Conservation (phyloP, 2,113 vertebrate species). For the Henicopernis longicauda region DNA sequence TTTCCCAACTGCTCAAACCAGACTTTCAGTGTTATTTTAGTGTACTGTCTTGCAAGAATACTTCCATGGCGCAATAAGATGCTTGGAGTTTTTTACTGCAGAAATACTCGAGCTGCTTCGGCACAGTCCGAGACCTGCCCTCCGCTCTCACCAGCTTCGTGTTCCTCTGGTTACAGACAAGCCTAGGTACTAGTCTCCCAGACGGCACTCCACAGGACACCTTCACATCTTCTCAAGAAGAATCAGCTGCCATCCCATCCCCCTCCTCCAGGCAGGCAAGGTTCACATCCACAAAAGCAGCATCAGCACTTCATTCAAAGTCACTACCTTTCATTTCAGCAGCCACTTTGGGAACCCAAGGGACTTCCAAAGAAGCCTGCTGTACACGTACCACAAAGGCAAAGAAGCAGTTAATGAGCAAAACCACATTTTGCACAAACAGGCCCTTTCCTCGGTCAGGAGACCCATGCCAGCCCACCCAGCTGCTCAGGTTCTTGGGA, state of each 20-base stretch:
- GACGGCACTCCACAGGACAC: neutral
- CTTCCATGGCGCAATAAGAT: neutral
- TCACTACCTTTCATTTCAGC: neutral
- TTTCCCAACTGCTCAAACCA: neutral
- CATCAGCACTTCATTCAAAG: neutral
- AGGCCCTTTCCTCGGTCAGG: fast-evolving
- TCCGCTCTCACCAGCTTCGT: fast-evolving
- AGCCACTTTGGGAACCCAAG: neutral
- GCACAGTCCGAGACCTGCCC: fast-evolving
- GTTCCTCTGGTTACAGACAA: neutral
- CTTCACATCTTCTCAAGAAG: neutral
- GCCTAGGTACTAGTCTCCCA: neutral
- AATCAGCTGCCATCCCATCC: neutral
- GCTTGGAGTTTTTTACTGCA: neutral
- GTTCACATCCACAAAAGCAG: neutral
- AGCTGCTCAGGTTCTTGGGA: neutral
- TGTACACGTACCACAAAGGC: fast-evolving
- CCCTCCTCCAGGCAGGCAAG: fast-evolving
- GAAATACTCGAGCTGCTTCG: neutral
- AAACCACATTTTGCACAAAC: neutral
- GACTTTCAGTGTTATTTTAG: neutral
- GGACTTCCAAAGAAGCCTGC: neutral
- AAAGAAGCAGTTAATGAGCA: neutral
- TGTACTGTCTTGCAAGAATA: neutral
- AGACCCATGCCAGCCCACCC: neutral